A percentile compares a stretch with the other conserved stretches of the same genome.
phyloP scores from a whole-genome alignment of 1,140 invertebrate species.

The Drosophila mayri region DNA sequence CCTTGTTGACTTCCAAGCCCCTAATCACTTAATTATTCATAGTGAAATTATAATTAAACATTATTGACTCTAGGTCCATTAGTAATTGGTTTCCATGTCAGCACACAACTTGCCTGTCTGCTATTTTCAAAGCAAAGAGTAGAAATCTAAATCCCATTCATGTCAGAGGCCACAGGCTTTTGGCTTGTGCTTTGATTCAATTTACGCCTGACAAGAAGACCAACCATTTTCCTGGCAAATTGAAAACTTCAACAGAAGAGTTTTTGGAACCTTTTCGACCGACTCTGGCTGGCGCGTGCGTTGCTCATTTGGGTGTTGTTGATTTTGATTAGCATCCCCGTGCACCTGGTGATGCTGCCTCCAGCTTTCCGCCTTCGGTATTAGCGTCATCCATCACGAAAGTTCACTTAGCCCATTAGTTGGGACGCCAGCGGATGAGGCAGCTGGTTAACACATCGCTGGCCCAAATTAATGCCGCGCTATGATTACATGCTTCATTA shows the following conservation, averaged over 20 bases:
- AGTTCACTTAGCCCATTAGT: slow-evolving; percentile 43
- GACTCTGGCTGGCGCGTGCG: slow-evolving; percentile 32
- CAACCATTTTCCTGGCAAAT: slow-evolving; percentile 34
- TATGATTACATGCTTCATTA: slow-evolving; percentile 59
- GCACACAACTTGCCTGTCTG: background rate
- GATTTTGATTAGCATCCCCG: slow-evolving; percentile 61
- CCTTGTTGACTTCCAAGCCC: background rate
- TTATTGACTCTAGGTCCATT: slow-evolving; percentile 4
- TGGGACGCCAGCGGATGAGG: slow-evolving; percentile 22
- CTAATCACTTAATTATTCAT: slow-evolving; percentile 12
- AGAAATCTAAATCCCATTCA: slow-evolving; percentile 48
- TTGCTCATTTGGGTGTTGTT: slow-evolving; percentile 65
- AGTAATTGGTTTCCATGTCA: slow-evolving; percentile 12
- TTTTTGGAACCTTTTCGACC: slow-evolving; percentile 14
- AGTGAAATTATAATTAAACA: slow-evolving; percentile 6
- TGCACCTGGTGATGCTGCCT: slow-evolving; percentile 27
- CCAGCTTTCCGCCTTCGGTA: slow-evolving; percentile 42
- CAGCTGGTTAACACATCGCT: slow-evolving; percentile 63
- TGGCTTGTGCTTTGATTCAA: slow-evolving; percentile 44
- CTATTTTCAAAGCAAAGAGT: background rate
- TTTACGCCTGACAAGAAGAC: slow-evolving; percentile 49
- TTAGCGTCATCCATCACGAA: slow-evolving; percentile 71
- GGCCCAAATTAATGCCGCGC: slow-evolving; percentile 49
- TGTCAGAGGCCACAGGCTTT: slow-evolving; percentile 46
- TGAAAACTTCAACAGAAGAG: slow-evolving; percentile 42